phyloP scores from a whole-genome alignment of 1,140 invertebrate genomes.

The Calephelis virginiensis region DNA sequence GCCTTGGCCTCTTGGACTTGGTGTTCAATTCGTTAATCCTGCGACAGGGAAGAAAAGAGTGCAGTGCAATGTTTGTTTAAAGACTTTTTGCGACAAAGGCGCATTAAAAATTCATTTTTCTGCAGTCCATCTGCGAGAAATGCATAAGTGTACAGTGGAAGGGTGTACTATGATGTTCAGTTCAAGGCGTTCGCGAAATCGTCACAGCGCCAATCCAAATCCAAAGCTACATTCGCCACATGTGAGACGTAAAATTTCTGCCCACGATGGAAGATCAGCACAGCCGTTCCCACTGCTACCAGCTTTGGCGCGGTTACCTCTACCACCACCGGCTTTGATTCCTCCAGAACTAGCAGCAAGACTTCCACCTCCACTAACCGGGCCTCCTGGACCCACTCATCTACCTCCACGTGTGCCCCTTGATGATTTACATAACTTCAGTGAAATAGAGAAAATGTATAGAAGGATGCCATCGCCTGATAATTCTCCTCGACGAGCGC shows the following conservation, averaged over 20 bases:
- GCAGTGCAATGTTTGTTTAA: constrained; percentile 98
- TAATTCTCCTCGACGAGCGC: constrained; percentile 47
- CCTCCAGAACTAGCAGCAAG: constrained; percentile 78
- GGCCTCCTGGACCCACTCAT: constrained; percentile 82
- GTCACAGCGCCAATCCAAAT: constrained; percentile 97
- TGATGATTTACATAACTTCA: constrained; percentile 76
- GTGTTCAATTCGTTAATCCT: constrained; percentile 94
- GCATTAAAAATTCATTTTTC: constrained; percentile 99
- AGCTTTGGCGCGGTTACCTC: constrained; percentile 75
- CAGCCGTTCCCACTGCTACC: constrained; percentile 89
- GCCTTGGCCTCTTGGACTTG: constrained; percentile 88
- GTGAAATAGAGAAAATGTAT: constrained; percentile 78
- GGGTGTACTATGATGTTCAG: constrained; percentile 91
- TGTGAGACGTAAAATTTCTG: constrained; percentile 93
- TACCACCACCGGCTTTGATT: constrained; percentile 60
- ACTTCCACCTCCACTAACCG: constrained; percentile 79
- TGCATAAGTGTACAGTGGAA: constrained; percentile 88
- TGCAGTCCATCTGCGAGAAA: constrained; percentile 91
- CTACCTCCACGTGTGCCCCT: constrained; percentile 78
- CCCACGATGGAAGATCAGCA: constrained; percentile 93
- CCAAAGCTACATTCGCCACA: constrained; percentile 98
- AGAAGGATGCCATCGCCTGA: constrained; percentile 65
- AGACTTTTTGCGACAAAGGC: constrained; percentile 99
- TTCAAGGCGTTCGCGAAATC: constrained; percentile 85
- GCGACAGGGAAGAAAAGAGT: constrained; percentile 97